These are phyloP conservation scores for Marcusenius ussheri DNA, from an alignment of 2,113 vertebrate species.

Conservation along the genomic window DNA sequence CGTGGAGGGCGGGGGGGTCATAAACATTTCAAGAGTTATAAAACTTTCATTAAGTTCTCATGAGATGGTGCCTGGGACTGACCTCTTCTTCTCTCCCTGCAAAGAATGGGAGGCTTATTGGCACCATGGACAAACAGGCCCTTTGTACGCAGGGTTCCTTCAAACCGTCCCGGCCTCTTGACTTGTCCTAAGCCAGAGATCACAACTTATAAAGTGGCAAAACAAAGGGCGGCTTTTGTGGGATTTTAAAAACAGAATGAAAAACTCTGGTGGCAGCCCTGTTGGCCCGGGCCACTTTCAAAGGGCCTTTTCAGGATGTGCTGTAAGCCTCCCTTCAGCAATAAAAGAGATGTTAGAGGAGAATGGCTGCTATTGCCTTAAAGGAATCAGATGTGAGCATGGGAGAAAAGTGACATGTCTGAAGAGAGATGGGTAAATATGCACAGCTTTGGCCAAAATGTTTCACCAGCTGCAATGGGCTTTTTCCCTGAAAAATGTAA, in stretches of 20 bases:
- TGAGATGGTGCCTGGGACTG: slow-evolving; percentile 64
- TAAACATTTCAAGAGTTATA: slow-evolving; percentile 79
- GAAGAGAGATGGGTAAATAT: background rate
- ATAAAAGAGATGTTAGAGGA: slow-evolving; percentile 42
- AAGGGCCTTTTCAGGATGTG: slow-evolving; percentile 66
- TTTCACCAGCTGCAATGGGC: background rate
- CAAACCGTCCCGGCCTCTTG: slow-evolving; percentile 70
- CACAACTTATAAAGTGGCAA: slow-evolving; percentile 73
- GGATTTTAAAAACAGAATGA: slow-evolving; percentile 67
- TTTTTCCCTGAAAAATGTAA: background rate
- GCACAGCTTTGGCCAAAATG: background rate
- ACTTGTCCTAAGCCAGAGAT: slow-evolving; percentile 73
- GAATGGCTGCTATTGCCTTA: slow-evolving; percentile 54
- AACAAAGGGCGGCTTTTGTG: slow-evolving; percentile 73
- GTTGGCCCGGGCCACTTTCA: slow-evolving; percentile 56
- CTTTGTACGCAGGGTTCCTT: slow-evolving; percentile 69
- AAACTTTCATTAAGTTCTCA: slow-evolving; percentile 81
- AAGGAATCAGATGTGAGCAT: slow-evolving; percentile 46
- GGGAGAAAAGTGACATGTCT: slow-evolving; percentile 34
- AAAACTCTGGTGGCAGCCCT: slow-evolving; percentile 34
- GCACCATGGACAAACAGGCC: slow-evolving; percentile 53
- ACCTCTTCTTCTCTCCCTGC: slow-evolving; percentile 50
- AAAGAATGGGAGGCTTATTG: slow-evolving; percentile 39
- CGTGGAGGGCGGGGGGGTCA: slow-evolving; percentile 64
- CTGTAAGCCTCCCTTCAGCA: slow-evolving; percentile 56